A percentile compares a stretch with the other conserved stretches of the same genome.
Evolutionary conservation across 1,140 invertebrate species (phyloP).

Genomic region (Eubasilissa regina): DNA sequence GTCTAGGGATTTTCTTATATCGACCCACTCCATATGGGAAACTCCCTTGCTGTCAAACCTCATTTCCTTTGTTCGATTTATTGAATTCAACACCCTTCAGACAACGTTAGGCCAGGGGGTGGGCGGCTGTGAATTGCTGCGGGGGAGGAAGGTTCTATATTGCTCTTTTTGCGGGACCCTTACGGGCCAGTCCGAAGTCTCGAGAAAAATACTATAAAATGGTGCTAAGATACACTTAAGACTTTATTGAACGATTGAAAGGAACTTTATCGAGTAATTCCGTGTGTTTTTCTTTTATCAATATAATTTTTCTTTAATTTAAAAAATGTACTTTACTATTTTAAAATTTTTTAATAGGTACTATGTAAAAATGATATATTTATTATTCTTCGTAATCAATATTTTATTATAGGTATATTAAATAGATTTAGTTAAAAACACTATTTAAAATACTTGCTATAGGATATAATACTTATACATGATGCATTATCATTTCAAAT

Average conservation of each 20-base stretch:
- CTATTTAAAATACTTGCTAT: no score
- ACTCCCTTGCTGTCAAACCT: constrained; percentile 54
- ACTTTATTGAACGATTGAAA: background rate
- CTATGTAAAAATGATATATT: no score
- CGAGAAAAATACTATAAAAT: constrained; percentile 12
- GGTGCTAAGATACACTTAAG: background rate
- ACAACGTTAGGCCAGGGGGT: background rate
- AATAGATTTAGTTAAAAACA: no score
- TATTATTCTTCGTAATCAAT: no score
- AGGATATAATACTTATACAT: no score
- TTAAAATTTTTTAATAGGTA: no score
- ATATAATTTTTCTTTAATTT: no score
- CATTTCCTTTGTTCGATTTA: constrained; percentile 58
- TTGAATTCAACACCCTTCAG: constrained; percentile 54
- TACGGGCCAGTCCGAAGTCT: background rate
- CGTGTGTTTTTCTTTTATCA: no score
- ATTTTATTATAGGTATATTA: no score
- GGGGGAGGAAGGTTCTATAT: constrained; percentile 35
- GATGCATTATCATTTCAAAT: no score
- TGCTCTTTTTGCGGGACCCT: constrained; percentile 51
- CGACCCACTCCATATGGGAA: constrained; percentile 44
- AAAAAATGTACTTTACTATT: no score
- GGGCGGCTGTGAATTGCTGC: constrained; percentile 3
- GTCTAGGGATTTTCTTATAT: constrained; percentile 33
- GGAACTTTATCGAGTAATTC: no score